These are phyloP conservation scores for Archocentrus centrarchus DNA, from an alignment of 2,113 vertebrate species.

Conservation along the genomic window DNA sequence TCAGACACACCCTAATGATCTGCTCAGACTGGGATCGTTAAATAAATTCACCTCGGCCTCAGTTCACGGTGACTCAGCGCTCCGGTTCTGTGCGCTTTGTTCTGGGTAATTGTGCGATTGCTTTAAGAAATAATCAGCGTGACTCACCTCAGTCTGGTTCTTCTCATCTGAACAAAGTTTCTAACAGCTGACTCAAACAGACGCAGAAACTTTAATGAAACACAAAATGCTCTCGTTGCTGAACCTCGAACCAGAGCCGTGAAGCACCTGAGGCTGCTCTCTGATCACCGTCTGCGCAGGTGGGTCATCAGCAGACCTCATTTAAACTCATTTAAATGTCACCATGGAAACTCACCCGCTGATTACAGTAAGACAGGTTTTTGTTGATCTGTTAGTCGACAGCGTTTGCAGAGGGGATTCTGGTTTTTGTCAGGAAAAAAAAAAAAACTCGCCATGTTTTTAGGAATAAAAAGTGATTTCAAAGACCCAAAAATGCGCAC, in stretches of 20 bases:
- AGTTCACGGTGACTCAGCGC: slow-evolving; percentile 12
- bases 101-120: slow-evolving; percentile 59
- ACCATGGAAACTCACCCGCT: neutral
- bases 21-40: neutral
- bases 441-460: too few relatives aligned
- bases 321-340: neutral
- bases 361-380: neutral
- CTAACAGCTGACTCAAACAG: slow-evolving; percentile 5
- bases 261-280: neutral
- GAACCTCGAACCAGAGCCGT: neutral
- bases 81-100: neutral
- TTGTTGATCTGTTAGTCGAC: too few relatives aligned
- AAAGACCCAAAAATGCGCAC: too few relatives aligned
- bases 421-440: too few relatives aligned
- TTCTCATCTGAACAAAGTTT: neutral
- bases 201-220: neutral
- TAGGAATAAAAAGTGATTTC: too few relatives aligned
- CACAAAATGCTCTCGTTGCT: neutral
- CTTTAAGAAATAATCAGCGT: slow-evolving; percentile 12
- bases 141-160: slow-evolving; percentile 31
- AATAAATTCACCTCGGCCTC: neutral
- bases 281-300: neutral
- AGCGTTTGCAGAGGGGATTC: too few relatives aligned
- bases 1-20: neutral
- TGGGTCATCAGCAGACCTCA: neutral